Base-by-base conservation (phyloP, 2,888 invertebrate genomes). In the Leptopilina syphax region DNA sequence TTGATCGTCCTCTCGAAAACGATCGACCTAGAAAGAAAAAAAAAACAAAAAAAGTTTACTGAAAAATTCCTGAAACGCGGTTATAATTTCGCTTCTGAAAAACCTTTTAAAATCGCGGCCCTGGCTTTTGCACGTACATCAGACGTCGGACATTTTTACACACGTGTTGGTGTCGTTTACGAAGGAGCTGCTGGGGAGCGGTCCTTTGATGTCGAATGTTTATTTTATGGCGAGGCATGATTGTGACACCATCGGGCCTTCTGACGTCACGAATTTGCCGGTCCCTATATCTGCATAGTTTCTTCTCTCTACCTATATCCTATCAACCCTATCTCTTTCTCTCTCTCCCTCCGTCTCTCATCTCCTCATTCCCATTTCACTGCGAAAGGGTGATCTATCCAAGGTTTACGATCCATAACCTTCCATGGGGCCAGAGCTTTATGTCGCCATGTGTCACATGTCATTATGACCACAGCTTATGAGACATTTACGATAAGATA, bases 401-500 rank as follows among this genome's bases (percentile, higher is more conserved):
- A 84, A 87, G 85, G 85, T 88, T 89, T 88, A 89, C 88, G 89
- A 89, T 86, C 83, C 77, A 81, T 84, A 82, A 84, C 84, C 85
- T 85, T 84, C 83, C 83, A 81, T 77, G 76, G 77, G 79, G 78
- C 78, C 79, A 76, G 73, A 78, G 83, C 85, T 89, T 89, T 87
- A 89, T 85, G 87, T 89, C 88, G 88, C 87, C 89, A 87, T 90
- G 88, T 89, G 90, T 90, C 90, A 90, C 87, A 88, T 87, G 86
- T 90, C 90, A 89, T 90, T 90, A 90, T 88, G 87, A 88, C 87
- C 86, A 85, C 86, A 85, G 86, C 87, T 86, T 85, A 90, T 90
- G 89, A 90, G 90, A 89, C 90, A 87, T 90, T 90, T 90, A 90
- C 90, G 90, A 90, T 90, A 90, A 90, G 90, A 89, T 90, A 90